Conservation (phyloP, 2,113 vertebrate species). For the Condylura cristata region DNA sequence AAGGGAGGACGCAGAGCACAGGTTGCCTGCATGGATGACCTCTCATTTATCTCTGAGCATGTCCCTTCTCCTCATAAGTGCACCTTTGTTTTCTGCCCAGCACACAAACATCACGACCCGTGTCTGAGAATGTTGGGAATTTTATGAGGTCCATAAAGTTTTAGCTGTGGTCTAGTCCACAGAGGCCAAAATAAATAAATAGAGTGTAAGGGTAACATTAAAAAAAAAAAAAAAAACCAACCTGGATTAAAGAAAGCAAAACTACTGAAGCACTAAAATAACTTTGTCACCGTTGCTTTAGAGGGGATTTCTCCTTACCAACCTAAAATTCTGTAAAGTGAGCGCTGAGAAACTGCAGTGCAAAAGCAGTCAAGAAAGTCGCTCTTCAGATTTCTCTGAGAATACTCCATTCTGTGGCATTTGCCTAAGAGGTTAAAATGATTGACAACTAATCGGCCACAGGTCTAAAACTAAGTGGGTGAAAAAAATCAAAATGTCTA, state of each 20-base stretch:
- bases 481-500: not conserved
- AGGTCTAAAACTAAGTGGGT: not conserved
- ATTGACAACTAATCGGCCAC: not conserved
- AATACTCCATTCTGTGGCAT: not conserved
- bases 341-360: not conserved
- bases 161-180: conserved; percentile 84
- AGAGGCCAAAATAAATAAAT: conserved; percentile 88
- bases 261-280: conserved; percentile 68
- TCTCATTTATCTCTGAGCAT: conserved; percentile 74
- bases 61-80: conserved; percentile 84
- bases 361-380: not conserved
- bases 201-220: conserved; percentile 83
- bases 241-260: conserved; percentile 72
- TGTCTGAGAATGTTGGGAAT: conserved; percentile 91
- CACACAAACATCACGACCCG: conserved; percentile 85
- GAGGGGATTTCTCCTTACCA: conserved; percentile 69
- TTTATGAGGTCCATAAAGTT: conserved; percentile 90
- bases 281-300: conserved; percentile 74
- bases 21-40: conserved; percentile 20
- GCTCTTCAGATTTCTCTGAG: conserved; percentile 43
- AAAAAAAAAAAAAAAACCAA: not conserved
- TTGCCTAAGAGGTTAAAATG: not conserved
- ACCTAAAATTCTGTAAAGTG: conserved; percentile 50
- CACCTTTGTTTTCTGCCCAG: conserved; percentile 86
- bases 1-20: not conserved